phyloP scores from a whole-genome alignment of 2,888 invertebrate genomes.

The Aproaerema taeniolella region DNA sequence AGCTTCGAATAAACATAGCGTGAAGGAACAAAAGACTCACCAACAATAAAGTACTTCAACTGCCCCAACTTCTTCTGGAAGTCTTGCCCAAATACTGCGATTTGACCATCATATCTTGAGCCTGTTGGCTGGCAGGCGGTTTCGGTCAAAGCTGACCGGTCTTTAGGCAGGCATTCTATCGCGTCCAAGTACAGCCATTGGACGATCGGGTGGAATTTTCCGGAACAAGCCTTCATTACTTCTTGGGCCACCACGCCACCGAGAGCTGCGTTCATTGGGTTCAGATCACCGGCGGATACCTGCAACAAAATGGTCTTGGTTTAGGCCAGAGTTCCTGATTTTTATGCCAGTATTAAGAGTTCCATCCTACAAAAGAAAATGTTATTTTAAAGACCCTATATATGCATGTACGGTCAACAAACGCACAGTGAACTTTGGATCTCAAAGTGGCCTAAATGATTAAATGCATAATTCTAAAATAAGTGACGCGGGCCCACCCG shows the following conservation, averaged over 20 bases:
- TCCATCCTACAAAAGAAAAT: no score
- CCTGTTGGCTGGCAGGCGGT: constrained; percentile 84
- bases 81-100: constrained; percentile 93
- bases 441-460: no score
- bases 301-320: constrained; percentile 25
- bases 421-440: no score
- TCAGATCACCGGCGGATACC: constrained; percentile 86
- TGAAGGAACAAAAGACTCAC: no score
- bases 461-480: no score
- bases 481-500: no score
- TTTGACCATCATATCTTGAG: constrained; percentile 91
- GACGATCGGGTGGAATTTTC: constrained; percentile 94
- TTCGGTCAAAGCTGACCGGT: constrained; percentile 80
- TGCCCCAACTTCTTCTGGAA: constrained; percentile 91
- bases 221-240: constrained; percentile 98
- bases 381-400: no score
- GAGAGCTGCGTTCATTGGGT: constrained; percentile 95
- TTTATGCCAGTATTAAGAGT: no score
- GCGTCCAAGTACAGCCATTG: constrained; percentile 98
- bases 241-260: constrained; percentile 99
- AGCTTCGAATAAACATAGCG: no score
- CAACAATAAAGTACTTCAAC: constrained; percentile 87
- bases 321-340: no score
- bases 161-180: constrained; percentile 92
- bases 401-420: no score